phyloP scores from a whole-genome alignment of 2,888 invertebrate genomes.

The Adineta ricciae region DNA sequence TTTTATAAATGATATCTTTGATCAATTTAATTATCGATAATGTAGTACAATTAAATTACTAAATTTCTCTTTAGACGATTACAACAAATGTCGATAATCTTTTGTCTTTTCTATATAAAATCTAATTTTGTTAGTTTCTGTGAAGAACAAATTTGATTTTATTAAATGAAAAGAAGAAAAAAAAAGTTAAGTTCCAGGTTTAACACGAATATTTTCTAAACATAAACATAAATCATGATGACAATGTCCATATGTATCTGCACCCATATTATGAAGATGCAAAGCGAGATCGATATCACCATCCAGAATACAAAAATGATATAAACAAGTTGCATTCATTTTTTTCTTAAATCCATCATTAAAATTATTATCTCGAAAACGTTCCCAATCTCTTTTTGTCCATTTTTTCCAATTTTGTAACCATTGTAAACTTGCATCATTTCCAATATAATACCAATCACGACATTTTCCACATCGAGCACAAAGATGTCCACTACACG shows the following conservation, averaged over 20 bases:
- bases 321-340: background rate
- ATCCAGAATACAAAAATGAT: background rate
- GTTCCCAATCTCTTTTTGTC: background rate
- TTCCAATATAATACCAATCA: background rate
- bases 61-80: too few relatives aligned
- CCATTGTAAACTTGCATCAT: background rate
- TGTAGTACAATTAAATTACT: too few relatives aligned
- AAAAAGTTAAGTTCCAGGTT: too few relatives aligned
- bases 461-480: background rate
- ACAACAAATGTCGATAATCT: too few relatives aligned
- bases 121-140: too few relatives aligned
- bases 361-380: background rate
- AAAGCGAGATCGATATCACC: background rate
- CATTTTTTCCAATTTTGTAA: background rate
- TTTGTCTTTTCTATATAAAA: too few relatives aligned
- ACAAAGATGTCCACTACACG: background rate
- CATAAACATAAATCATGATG: background rate
- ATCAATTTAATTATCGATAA: too few relatives aligned
- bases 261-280: background rate
- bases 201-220: background rate
- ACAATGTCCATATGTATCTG: background rate
- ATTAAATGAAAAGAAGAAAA: too few relatives aligned
- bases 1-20: too few relatives aligned
- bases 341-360: background rate
- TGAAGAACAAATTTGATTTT: too few relatives aligned